Evolutionary conservation across 2,888 invertebrate genomes (phyloP).

Genomic region (Lycaena phlaeas): DNA sequence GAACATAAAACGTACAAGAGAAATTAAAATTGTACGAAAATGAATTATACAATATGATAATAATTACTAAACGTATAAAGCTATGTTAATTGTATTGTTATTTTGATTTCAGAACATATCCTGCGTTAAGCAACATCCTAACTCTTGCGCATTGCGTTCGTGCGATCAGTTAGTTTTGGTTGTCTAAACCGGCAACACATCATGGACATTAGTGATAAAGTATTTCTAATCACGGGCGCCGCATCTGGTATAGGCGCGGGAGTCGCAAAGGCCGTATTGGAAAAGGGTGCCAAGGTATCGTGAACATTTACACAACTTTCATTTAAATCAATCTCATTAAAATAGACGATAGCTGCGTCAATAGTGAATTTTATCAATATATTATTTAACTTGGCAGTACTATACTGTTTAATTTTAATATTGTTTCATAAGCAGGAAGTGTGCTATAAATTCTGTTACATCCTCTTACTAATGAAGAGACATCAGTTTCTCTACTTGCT

Average conservation of each 20-base stretch:
- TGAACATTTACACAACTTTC: not conserved
- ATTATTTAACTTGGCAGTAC: too few relatives aligned
- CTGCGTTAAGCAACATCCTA: not conserved
- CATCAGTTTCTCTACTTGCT: too few relatives aligned
- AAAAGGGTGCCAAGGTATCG: slow-evolving; percentile 42
- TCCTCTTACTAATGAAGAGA: too few relatives aligned
- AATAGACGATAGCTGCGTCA: too few relatives aligned
- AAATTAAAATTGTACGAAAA: too few relatives aligned
- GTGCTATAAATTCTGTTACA: too few relatives aligned
- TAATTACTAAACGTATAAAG: not conserved
- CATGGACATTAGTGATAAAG: slow-evolving; percentile 40
- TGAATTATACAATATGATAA: too few relatives aligned
- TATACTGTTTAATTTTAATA: too few relatives aligned
- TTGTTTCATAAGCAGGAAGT: too few relatives aligned
- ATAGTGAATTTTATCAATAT: too few relatives aligned
- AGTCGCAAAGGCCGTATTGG: slow-evolving; percentile 33
- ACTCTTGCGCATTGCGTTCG: not conserved
- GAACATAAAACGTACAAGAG: too few relatives aligned
- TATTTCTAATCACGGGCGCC: slow-evolving; percentile 45
- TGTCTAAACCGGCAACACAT: not conserved
- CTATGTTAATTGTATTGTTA: not conserved
- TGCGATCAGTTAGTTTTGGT: not conserved
- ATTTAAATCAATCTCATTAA: too few relatives aligned
- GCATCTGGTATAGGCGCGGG: slow-evolving; percentile 48
- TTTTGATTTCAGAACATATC: not conserved